These are phyloP conservation scores for Synodontis membranacea DNA, from an alignment of 2,113 vertebrate genomes.

Conservation along the genomic window DNA sequence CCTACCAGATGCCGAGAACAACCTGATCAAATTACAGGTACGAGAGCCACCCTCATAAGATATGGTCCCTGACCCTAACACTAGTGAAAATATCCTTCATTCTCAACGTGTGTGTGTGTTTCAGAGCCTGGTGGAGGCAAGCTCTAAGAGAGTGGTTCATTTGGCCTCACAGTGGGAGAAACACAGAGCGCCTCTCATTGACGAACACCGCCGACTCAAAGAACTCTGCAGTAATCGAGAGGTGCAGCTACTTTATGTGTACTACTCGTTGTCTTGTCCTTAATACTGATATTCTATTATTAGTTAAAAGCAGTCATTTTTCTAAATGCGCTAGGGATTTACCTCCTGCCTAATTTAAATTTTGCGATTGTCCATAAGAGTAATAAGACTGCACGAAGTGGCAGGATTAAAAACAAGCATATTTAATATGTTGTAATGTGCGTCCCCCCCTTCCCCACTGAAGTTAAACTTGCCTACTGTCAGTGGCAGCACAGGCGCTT, in stretches of 20 bases:
- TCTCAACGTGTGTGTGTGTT: constrained; percentile 13
- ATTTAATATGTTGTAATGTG: not conserved
- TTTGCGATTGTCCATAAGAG: not conserved
- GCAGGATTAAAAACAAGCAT: not conserved
- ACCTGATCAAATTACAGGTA: constrained; percentile 84
- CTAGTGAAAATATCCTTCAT: not conserved
- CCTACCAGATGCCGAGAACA: constrained; percentile 79
- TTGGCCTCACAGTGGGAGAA: constrained; percentile 89
- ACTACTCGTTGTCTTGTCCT: not conserved
- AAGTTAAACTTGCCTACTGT: not conserved
- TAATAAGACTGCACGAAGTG: not conserved
- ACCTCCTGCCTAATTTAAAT: not conserved
- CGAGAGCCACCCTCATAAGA: not conserved
- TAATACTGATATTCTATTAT: not conserved
- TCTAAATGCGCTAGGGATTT: not conserved
- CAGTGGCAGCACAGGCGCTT: not conserved
- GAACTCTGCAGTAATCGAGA: constrained; percentile 80
- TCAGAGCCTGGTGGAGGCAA: constrained; percentile 82
- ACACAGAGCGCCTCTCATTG: constrained; percentile 81
- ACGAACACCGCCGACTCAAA: constrained; percentile 81
- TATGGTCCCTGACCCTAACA: not conserved
- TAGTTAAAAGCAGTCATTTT: not conserved
- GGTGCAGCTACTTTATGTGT: constrained; percentile 59
- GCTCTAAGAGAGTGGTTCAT: constrained; percentile 79
- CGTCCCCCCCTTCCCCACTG: not conserved